A percentile compares a stretch with the other conserved stretches of the same genome.
These are phyloP conservation scores for Nephila pilipes DNA, from an alignment of 1,140 invertebrate genomes.

Conservation along the genomic window DNA sequence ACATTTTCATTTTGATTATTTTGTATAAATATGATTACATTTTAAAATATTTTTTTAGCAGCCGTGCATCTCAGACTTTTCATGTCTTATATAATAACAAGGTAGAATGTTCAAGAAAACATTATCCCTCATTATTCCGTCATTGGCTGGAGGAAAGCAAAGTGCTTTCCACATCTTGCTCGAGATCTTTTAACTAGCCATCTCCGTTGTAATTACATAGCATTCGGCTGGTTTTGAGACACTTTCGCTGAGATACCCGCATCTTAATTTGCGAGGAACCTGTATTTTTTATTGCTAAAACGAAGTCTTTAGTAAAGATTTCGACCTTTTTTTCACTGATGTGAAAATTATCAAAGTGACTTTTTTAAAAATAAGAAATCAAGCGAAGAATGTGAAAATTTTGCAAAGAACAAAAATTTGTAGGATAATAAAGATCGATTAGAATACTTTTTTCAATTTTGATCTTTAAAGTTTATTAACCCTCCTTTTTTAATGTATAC, in stretches of 20 bases:
- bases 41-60: too few relatives aligned
- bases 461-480: too few relatives aligned
- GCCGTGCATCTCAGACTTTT: not conserved
- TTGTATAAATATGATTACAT: too few relatives aligned
- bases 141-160: not conserved
- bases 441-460: too few relatives aligned
- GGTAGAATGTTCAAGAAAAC: not conserved
- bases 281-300: not conserved
- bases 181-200: not conserved
- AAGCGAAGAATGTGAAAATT: too few relatives aligned
- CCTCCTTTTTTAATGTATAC: too few relatives aligned
- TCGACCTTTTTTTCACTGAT: not conserved
- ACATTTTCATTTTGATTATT: too few relatives aligned
- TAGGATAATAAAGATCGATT: too few relatives aligned
- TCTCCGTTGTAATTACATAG: not conserved
- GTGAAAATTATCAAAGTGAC: too few relatives aligned
- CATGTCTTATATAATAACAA: not conserved
- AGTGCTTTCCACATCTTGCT: not conserved
- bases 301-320: not conserved
- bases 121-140: not conserved
- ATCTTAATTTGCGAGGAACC: not conserved
- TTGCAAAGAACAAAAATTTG: too few relatives aligned
- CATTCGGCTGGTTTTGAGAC: not conserved
- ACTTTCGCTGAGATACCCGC: not conserved
- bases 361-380: too few relatives aligned